A percentile compares a stretch with the other conserved stretches of the same genome.
Evolutionary conservation across 2,113 vertebrate genomes (phyloP).

Genomic region (Calonectris borealis): DNA sequence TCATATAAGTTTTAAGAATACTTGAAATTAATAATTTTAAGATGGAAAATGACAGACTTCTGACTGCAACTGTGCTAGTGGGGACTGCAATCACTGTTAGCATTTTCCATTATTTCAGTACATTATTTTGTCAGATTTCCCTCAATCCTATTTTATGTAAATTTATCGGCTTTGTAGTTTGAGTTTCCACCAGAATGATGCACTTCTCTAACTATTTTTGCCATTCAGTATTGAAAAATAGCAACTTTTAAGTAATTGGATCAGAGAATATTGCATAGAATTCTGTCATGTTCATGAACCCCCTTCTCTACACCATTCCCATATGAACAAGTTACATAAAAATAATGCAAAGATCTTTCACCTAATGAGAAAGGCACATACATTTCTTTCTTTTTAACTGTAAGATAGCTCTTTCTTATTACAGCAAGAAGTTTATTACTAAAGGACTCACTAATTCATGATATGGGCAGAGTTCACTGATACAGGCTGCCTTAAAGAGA

Average conservation of each 20-base stretch:
- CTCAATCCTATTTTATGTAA: neutral
- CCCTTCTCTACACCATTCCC: neutral
- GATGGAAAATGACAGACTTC: neutral
- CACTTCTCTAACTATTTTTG: neutral
- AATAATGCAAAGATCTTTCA: slow-evolving; percentile 18
- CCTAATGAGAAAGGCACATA: slow-evolving; percentile 47
- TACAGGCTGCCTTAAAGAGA: neutral
- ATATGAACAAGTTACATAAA: neutral
- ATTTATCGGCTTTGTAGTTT: neutral
- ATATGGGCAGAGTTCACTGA: neutral
- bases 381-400: neutral
- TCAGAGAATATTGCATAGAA: slow-evolving; percentile 46
- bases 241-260: neutral
- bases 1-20: neutral
- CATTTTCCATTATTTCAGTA: neutral
- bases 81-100: neutral
- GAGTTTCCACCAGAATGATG: neutral
- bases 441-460: neutral
- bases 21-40: neutral
- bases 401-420: neutral
- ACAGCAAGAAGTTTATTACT: neutral
- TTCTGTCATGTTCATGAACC: neutral
- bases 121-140: neutral
- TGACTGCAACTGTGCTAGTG: neutral
- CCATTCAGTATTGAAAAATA: neutral